A percentile compares a stretch with the other conserved stretches of the same genome.
Evolutionary conservation across 2,113 vertebrate genomes (phyloP).

Genomic region (Bucco capensis): DNA sequence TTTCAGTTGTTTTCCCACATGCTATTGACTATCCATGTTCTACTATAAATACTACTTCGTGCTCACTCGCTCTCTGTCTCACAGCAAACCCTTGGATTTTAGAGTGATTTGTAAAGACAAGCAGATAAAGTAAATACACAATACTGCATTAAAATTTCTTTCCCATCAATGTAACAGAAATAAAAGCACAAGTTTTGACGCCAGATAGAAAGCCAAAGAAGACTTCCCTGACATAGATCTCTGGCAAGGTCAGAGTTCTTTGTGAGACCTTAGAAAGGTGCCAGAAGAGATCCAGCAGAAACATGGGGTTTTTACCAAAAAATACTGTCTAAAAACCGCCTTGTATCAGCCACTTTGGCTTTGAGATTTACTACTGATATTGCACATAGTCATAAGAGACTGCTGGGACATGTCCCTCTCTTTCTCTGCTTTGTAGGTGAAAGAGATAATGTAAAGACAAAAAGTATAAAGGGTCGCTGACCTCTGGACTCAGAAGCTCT

Average conservation of each 20-base stretch:
- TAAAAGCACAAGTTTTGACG: background rate
- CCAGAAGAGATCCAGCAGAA: background rate
- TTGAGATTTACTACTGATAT: background rate
- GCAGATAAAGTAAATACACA: conserved; percentile 43
- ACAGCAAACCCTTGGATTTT: conserved; percentile 18
- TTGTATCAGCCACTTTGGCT: background rate
- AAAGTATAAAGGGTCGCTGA: background rate
- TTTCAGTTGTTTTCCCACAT: conserved; percentile 73
- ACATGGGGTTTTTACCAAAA: background rate
- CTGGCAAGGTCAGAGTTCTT: background rate
- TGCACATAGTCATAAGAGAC: background rate
- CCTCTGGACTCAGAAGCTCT: background rate
- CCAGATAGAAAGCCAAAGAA: background rate
- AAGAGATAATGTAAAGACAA: background rate
- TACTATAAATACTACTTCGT: conserved; percentile 59
- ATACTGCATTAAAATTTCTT: conserved; percentile 38
- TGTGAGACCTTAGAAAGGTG: background rate
- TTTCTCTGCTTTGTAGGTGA: background rate
- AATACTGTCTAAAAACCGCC: background rate
- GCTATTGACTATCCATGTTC: conserved; percentile 67
- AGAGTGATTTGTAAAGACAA: conserved; percentile 67
- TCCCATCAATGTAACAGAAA: background rate
- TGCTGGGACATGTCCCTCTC: background rate
- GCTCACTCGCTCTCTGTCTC: background rate
- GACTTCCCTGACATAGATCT: background rate